These are phyloP conservation scores for Benthosema pterotum DNA, from an alignment of 2,797 vertebrate genomes.

Conservation along the genomic window DNA sequence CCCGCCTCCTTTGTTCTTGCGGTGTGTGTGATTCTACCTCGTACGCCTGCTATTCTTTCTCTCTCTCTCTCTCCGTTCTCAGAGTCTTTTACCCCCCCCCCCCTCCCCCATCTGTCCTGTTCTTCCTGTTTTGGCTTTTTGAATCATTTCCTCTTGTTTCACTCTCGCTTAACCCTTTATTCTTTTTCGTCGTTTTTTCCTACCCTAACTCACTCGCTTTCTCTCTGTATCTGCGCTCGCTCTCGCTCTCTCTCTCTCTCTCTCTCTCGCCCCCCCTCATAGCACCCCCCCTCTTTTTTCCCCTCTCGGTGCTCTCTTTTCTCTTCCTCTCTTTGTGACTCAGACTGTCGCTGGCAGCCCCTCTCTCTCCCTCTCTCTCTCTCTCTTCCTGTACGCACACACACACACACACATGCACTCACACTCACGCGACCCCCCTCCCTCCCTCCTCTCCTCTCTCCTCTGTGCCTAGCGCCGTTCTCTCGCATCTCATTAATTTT, in stretches of 20 bases:
- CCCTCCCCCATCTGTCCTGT: conserved; percentile 39
- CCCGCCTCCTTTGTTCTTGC: conserved; percentile 52
- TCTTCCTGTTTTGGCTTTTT: conserved; percentile 39
- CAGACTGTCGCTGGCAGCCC: conserved; percentile 77
- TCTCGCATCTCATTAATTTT: conserved; percentile 81
- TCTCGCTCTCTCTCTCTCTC: conserved; percentile 35
- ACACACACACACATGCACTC: conserved; percentile 10
- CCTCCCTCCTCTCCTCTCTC: conserved; percentile 28
- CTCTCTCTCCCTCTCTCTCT: conserved; percentile 31
- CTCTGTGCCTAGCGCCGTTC: conserved; percentile 61
- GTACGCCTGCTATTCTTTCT: conserved; percentile 9
- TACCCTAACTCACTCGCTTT: conserved; percentile 33
- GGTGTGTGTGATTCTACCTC: conserved; percentile 40
- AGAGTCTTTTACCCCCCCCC: conserved; percentile 11
- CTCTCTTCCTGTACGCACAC: conserved; percentile 33
- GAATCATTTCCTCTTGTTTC: conserved; percentile 39
- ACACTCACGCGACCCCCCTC: neutral
- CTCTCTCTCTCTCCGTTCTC: conserved; percentile 24
- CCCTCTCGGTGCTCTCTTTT: conserved; percentile 64
- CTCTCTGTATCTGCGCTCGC: conserved; percentile 16
- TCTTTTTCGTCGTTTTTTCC: conserved; percentile 53
- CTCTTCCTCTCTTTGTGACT: conserved; percentile 80
- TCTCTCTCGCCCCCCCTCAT: conserved; percentile 16
- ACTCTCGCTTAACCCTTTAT: conserved; percentile 17
- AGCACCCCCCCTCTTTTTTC: conserved; percentile 57